Conservation (phyloP, 2,797 vertebrate genomes). For the Orestias chungarensis region DNA sequence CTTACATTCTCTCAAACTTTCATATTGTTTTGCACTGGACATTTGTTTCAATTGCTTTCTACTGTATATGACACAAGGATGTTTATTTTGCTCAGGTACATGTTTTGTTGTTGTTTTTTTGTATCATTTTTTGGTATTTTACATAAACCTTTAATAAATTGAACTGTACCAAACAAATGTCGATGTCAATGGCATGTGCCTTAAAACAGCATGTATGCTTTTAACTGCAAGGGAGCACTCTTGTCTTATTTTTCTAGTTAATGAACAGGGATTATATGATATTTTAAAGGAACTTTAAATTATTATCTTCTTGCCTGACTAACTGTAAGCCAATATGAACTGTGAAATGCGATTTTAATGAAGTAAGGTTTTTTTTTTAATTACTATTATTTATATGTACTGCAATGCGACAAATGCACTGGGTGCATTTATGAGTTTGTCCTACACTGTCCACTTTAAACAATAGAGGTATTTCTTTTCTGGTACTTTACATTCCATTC, state of each 20-base stretch:
- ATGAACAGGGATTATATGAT: background rate
- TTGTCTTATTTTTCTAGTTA: constrained; percentile 13
- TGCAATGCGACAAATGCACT: constrained; percentile 67
- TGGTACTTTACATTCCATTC: constrained; percentile 13
- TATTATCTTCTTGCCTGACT: constrained; percentile 23
- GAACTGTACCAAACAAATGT: constrained; percentile 18
- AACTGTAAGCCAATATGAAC: constrained; percentile 28
- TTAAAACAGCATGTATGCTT: constrained; percentile 21
- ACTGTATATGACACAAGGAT: constrained; percentile 43
- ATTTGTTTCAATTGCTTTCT: constrained; percentile 29
- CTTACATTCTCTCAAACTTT: constrained; percentile 9
- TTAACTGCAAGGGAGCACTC: constrained; percentile 53
- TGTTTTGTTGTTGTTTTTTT: constrained; percentile 26
- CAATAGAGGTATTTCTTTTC: constrained; percentile 7
- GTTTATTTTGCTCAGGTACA: constrained; percentile 65
- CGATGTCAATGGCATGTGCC: constrained; percentile 20
- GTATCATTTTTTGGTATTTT: constrained; percentile 45
- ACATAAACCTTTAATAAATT: constrained; percentile 23
- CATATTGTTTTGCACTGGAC: constrained; percentile 28
- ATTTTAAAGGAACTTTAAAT: constrained; percentile 11
- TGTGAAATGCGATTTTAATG: constrained; percentile 53
- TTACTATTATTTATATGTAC: constrained; percentile 49
- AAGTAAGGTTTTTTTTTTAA: no score
- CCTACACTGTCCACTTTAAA: constrained; percentile 35
- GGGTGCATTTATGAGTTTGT: constrained; percentile 71